Conservation (phyloP, 2,797 vertebrate genomes). For the Anniella stebbinsi region DNA sequence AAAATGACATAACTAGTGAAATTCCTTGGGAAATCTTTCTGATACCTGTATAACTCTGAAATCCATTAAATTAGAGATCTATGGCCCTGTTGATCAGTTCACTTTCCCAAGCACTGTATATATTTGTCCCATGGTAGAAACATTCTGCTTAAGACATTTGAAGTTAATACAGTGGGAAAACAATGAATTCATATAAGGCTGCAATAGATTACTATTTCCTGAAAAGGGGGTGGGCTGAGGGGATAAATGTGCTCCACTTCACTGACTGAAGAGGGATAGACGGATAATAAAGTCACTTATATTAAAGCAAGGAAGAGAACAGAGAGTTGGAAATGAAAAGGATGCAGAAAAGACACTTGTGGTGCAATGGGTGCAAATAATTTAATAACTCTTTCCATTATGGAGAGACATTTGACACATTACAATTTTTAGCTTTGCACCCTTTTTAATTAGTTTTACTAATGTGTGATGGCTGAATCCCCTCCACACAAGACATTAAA, state of each 20-base stretch:
- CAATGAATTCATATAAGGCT: constrained; percentile 62
- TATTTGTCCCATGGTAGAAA: constrained; percentile 53
- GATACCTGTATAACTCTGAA: constrained; percentile 51
- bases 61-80: constrained; percentile 66
- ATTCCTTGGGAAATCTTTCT: constrained; percentile 56
- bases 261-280: constrained; percentile 39
- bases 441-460: not conserved
- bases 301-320: not conserved
- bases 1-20: constrained; percentile 62
- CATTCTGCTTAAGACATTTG: constrained; percentile 58
- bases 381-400: not conserved
- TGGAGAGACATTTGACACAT: not conserved
- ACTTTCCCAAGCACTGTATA: constrained; percentile 57
- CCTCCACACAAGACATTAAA: not conserved
- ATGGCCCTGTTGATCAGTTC: constrained; percentile 63
- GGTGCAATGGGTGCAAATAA: not conserved
- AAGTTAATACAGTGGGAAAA: constrained; percentile 70
- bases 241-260: constrained; percentile 50
- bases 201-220: constrained; percentile 55
- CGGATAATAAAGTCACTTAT: not conserved
- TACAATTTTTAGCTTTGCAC: not conserved
- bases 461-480: not conserved
- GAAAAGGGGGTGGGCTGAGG: not conserved
- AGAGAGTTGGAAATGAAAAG: not conserved
- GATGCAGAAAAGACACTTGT: not conserved